These are phyloP conservation scores for Empidonax alnorum DNA, from an alignment of 2,113 vertebrate genomes.

Conservation along the genomic window DNA sequence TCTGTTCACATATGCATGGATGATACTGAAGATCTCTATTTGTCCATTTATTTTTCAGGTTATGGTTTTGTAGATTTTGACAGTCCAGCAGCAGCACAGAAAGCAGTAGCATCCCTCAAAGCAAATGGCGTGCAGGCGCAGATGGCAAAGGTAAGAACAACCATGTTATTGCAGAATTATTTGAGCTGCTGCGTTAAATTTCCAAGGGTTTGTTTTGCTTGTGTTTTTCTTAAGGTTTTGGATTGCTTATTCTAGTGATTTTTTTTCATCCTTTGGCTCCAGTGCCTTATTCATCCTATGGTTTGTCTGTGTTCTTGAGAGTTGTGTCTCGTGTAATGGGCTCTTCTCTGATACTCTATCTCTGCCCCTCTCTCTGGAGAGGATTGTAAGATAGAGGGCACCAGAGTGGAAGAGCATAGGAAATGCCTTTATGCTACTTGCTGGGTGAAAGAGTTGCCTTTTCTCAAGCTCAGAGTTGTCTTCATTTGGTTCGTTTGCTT, in stretches of 20 bases:
- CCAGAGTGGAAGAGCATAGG: background rate
- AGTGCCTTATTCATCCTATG: background rate
- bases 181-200: background rate
- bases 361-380: background rate
- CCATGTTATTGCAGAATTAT: background rate
- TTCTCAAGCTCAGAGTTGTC: background rate
- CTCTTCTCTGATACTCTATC: background rate
- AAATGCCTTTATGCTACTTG: background rate
- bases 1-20: background rate
- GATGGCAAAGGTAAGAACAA: conserved; percentile 94
- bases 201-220: background rate
- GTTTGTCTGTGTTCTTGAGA: background rate
- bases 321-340: background rate
- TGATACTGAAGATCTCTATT: conserved; percentile 10
- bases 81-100: conserved; percentile 98
- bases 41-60: conserved; percentile 77
- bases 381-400: background rate
- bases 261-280: background rate
- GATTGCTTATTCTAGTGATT: background rate
- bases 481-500: background rate
- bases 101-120: conserved; percentile 96
- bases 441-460: background rate
- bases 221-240: background rate
- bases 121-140: conserved; percentile 97
- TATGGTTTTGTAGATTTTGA: conserved; percentile 99